Evolutionary conservation across 2,797 vertebrate genomes (phyloP).

Genomic region (Orestias chungarensis): DNA sequence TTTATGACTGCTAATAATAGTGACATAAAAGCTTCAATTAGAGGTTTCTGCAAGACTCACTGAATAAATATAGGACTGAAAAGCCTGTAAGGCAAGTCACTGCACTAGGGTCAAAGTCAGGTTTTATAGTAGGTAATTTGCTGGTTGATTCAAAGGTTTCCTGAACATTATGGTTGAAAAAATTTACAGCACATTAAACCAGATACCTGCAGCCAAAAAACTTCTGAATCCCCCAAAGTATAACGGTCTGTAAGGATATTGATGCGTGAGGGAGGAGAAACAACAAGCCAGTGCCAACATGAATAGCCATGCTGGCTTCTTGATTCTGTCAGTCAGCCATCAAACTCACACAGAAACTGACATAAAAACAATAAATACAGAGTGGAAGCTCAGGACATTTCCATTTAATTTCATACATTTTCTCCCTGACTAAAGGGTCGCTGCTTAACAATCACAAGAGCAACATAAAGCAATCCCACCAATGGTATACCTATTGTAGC

Average conservation of each 20-base stretch:
- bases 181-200: slow-evolving; percentile 68
- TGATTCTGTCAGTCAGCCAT: slow-evolving; percentile 4
- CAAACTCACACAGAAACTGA: slow-evolving; percentile 1
- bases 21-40: slow-evolving; percentile 74
- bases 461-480: slow-evolving; percentile 45
- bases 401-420: slow-evolving; percentile 39
- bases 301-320: slow-evolving; percentile 28
- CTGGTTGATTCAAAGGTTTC: slow-evolving; percentile 81
- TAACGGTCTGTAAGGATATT: slow-evolving; percentile 15
- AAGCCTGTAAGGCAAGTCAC: slow-evolving; percentile 42
- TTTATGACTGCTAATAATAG: slow-evolving; percentile 81
- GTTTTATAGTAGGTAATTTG: slow-evolving; percentile 81
- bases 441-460: slow-evolving; percentile 45
- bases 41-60: slow-evolving; percentile 48
- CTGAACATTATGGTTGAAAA: slow-evolving; percentile 68
- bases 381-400: slow-evolving; percentile 51
- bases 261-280: slow-evolving; percentile 11
- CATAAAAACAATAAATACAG: slow-evolving; percentile 19
- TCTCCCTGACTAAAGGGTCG: slow-evolving; percentile 8
- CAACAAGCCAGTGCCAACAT: slow-evolving; percentile 11
- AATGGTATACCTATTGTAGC: slow-evolving; percentile 42
- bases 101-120: slow-evolving; percentile 61
- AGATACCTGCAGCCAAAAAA: slow-evolving; percentile 58
- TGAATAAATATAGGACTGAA: slow-evolving; percentile 66
- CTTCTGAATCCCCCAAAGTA: slow-evolving; percentile 36